These are phyloP conservation scores for Ascaphus truei DNA, from an alignment of 2,113 vertebrate genomes.

Conservation along the genomic window DNA sequence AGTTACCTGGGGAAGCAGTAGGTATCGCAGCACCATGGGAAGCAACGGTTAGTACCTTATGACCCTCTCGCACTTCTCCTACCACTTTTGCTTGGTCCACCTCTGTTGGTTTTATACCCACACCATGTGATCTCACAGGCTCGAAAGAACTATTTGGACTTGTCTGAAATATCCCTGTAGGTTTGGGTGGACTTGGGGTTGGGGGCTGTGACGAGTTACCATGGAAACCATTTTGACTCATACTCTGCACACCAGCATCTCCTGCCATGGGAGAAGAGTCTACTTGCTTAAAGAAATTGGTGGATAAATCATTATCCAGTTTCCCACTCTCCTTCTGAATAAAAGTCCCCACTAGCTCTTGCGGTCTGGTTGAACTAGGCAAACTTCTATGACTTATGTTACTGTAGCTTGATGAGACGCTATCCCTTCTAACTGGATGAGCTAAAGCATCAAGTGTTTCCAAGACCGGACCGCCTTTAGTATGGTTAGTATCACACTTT, in stretches of 20 bases:
- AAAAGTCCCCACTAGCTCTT: conserved; percentile 77
- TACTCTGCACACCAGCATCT: conserved; percentile 46
- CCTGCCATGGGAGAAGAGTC: conserved; percentile 78
- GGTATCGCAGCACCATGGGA: conserved; percentile 20
- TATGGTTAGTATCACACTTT: conserved; percentile 47
- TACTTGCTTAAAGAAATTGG: conserved; percentile 90
- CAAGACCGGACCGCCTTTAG: conserved; percentile 72
- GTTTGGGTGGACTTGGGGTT: conserved; percentile 93
- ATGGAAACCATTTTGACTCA: conserved; percentile 51
- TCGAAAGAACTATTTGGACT: conserved; percentile 96
- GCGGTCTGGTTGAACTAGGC: conserved; percentile 58
- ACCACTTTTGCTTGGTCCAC: conserved; percentile 83
- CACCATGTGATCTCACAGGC: conserved; percentile 81
- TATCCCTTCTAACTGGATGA: conserved; percentile 71
- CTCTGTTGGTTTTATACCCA: conserved; percentile 78
- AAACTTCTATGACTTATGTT: conserved; percentile 73
- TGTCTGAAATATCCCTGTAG: conserved; percentile 87
- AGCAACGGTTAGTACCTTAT: conserved; percentile 33
- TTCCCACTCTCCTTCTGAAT: conserved; percentile 93
- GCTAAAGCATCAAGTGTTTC: conserved; percentile 72
- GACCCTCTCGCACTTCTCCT: conserved; percentile 65
- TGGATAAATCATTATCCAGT: conserved; percentile 68
- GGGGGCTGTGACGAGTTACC: conserved; percentile 61
- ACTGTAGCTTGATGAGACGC: conserved; percentile 82
- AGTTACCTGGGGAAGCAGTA: conserved; percentile 71